Conservation (phyloP, 2,797 vertebrate species). For the Spea hammondii region DNA sequence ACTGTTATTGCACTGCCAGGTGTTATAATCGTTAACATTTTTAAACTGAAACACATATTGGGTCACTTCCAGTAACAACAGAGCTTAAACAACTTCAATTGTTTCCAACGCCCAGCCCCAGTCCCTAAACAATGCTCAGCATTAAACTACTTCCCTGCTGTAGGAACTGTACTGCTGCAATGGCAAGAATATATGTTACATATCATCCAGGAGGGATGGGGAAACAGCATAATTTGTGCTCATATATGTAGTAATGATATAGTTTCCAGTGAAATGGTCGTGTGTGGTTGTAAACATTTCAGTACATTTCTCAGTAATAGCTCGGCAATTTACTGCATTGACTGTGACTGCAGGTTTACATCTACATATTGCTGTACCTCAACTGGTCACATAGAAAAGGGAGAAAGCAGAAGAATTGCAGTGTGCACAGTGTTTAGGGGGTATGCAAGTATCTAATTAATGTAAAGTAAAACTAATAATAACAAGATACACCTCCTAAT, state of each 20-base stretch:
- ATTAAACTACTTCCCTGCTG: neutral
- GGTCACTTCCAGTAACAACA: neutral
- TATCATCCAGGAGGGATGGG: conserved; percentile 34
- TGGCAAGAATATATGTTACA: neutral
- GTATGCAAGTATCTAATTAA: no score
- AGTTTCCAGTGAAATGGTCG: conserved; percentile 1
- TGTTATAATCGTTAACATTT: neutral
- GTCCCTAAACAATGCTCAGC: neutral
- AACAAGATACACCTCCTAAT: no score
- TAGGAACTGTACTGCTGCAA: neutral
- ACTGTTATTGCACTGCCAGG: neutral
- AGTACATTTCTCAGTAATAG: neutral
- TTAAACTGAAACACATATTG: neutral
- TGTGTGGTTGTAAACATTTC: conserved; percentile 8
- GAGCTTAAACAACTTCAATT: neutral
- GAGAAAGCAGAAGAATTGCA: no score
- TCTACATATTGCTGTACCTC: neutral
- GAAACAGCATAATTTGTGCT: conserved; percentile 53
- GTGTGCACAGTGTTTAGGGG: no score
- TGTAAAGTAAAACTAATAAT: no score
- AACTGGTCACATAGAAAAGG: no score
- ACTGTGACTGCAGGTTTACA: neutral
- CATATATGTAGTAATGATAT: neutral
- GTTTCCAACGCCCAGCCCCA: neutral
- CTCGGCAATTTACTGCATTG: neutral